Base-by-base conservation (phyloP, 2,113 vertebrate species). In the Patagioenas fasciata region DNA sequence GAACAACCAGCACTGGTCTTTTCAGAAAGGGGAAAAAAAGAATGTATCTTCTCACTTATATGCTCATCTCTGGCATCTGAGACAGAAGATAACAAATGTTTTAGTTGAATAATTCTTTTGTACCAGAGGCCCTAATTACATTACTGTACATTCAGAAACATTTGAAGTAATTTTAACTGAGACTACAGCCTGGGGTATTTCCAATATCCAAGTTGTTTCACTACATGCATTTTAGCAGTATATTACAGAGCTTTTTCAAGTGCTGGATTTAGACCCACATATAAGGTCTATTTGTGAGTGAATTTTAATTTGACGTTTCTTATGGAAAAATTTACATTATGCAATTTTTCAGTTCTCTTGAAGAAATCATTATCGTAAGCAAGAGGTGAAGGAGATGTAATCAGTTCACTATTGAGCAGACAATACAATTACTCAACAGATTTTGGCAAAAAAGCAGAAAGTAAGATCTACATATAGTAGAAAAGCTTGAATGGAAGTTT, bases 391-490 rank as follows among this genome's bases (percentile, higher is more conserved):
- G n/a, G 36, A 91, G 70, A 88, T 67, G 65, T 78, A 88, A 93
- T 93, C 75, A 88, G 65, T 82, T 93, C 60, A 69, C 88, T 79
- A 60, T 85, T 91, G 85, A 93, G 65, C 54, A 82, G 65, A 42
- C 4, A 54, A 34, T 54, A 78, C 42, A 81, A 89, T 85, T 85
- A 73, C 61, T 73, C 70, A 85, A 80, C 31, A 88, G 74, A 85
- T 16, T 23, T 44, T 6, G 7, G 16, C 40, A 17, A 72, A 58
- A 75, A 21, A 20, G 25, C 5, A 17, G 24, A 60, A 10, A 32
- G 16, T 9, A 58, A 61, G 26, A 34, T 71, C 60, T 81, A 77
- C 58, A 72, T 42, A 47, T 34, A 72, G 75, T 2, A 79, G 29
- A 32, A 91, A 66, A 57, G 12, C 21, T 28, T 53, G 25, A 78